Conservation (phyloP, 2,113 vertebrate species). For the Riparia riparia region DNA sequence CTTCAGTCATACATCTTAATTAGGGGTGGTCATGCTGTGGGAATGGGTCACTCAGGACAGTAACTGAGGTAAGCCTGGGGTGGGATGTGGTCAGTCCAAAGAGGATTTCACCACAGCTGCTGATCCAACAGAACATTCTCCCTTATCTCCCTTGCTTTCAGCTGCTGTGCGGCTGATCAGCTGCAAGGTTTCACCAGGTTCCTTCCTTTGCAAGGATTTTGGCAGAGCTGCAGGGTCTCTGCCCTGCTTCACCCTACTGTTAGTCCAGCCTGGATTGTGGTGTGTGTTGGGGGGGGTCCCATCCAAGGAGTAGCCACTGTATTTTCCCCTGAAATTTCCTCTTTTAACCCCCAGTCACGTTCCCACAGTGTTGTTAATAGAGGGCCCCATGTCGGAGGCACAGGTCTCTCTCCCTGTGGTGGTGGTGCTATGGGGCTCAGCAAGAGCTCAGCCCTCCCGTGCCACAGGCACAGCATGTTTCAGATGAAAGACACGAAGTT, state of each 20-base stretch:
- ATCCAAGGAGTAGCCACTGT: background rate
- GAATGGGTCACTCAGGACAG: background rate
- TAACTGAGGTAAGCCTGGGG: background rate
- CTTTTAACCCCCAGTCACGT: background rate
- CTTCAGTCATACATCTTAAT: background rate
- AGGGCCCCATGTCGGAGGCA: accelerated
- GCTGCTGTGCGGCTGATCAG: background rate
- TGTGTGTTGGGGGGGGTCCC: accelerated
- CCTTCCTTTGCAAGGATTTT: background rate
- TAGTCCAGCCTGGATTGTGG: background rate
- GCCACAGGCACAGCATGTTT: accelerated
- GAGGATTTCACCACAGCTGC: background rate
- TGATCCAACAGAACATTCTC: background rate
- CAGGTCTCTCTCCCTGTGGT: accelerated
- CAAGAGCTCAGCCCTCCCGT: background rate
- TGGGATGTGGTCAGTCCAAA: background rate
- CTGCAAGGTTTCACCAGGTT: no score
- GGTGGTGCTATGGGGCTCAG: background rate
- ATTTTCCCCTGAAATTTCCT: background rate
- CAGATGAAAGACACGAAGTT: no score
- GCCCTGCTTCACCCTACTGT: accelerated
- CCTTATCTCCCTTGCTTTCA: background rate
- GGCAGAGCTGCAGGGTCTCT: background rate
- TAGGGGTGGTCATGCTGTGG: accelerated
- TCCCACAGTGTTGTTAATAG: accelerated